Conservation (phyloP, 2,797 vertebrate species). For the Premnoplex brunnescens region DNA sequence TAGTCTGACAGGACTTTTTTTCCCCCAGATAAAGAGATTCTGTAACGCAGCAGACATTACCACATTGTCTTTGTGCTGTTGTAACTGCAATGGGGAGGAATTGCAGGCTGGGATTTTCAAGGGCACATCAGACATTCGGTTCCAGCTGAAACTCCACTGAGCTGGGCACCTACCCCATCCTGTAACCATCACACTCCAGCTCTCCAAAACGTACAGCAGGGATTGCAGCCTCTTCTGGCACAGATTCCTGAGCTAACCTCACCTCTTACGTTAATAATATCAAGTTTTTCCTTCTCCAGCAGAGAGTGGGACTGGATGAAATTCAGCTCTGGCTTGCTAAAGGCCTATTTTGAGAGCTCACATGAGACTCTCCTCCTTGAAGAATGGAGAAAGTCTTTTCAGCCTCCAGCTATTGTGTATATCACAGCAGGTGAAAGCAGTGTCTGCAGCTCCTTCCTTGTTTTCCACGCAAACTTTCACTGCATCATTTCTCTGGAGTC, state of each 20-base stretch:
- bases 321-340: conserved; percentile 22
- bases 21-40: conserved; percentile 54
- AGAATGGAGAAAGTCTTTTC: neutral
- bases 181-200: neutral
- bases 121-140: neutral
- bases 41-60: conserved; percentile 65
- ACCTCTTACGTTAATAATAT: conserved; percentile 34
- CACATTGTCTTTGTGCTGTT: conserved; percentile 63
- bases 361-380: neutral
- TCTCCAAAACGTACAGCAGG: neutral
- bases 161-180: neutral
- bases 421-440: conserved; percentile 1
- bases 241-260: neutral
- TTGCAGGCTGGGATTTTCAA: conserved; percentile 40
- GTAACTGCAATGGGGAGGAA: conserved; percentile 36
- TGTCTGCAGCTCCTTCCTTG: neutral
- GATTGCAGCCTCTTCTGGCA: conserved; percentile 28
- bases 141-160: conserved; percentile 40
- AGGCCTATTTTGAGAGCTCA: conserved; percentile 31
- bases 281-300: conserved; percentile 49
- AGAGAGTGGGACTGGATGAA: conserved; percentile 11
- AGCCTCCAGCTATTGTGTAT: neutral
- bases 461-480: neutral
- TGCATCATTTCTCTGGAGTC: neutral
- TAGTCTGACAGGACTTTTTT: conserved; percentile 50